A percentile compares a stretch with the other conserved stretches of the same genome.
Evolutionary conservation across 2,888 invertebrate species (phyloP).

Genomic region (Dermolepida albohirtum): DNA sequence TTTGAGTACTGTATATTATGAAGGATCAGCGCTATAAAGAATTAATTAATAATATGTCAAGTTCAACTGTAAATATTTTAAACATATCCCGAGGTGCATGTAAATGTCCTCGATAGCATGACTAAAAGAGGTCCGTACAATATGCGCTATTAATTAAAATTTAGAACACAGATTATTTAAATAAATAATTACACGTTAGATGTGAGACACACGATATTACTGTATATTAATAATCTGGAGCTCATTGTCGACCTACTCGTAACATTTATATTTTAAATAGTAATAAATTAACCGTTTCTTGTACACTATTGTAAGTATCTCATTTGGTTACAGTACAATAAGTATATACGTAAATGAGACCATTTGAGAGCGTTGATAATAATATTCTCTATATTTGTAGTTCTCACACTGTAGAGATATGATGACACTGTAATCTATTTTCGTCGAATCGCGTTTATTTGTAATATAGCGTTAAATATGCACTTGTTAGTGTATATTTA

Average conservation of each 20-base stretch:
- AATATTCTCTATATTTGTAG: background rate
- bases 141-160: conserved; percentile 25
- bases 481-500: conserved; percentile 13
- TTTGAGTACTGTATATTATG: no score
- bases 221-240: no score
- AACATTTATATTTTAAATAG: no score
- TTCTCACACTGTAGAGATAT: conserved; percentile 19
- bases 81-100: conserved; percentile 6
- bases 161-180: conserved; percentile 28
- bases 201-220: conserved; percentile 1
- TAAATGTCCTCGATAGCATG: conserved; percentile 31
- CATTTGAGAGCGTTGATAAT: background rate
- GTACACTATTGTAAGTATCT: no score
- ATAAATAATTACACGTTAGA: conserved; percentile 28
- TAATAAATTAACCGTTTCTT: no score
- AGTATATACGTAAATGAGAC: no score
- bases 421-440: conserved; percentile 17
- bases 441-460: conserved; percentile 17
- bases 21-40: background rate
- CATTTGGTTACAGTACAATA: no score
- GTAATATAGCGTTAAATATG: conserved; percentile 18
- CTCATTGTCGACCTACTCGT: no score
- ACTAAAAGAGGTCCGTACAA: conserved; percentile 15
- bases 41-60: conserved; percentile 28
- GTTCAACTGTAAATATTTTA: conserved; percentile 22